Percentiles rank a stretch among this genome's conserved stretches.
Evolutionary conservation across 2,888 invertebrate genomes (phyloP).

Genomic region (Tinea pellionella): DNA sequence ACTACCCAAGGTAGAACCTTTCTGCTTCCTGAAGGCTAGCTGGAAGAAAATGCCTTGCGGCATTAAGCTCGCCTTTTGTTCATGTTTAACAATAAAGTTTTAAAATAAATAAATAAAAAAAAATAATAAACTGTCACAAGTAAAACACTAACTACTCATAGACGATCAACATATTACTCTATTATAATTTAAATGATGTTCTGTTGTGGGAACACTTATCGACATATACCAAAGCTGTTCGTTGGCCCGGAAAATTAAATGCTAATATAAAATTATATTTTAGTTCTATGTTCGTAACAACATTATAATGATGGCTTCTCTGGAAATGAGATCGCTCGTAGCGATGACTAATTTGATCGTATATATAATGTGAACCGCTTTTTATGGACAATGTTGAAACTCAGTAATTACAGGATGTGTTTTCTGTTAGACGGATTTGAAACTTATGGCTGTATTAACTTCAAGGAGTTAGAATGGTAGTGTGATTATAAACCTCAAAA

Average conservation of each 20-base stretch:
- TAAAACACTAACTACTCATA: not conserved
- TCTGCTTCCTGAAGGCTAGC: no score
- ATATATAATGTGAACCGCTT: conserved; percentile 12
- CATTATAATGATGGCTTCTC: conserved; percentile 50
- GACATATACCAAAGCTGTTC: conserved; percentile 31
- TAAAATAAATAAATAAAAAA: no score
- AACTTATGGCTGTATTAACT: no score
- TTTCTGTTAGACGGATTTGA: not conserved
- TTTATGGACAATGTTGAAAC: conserved; percentile 5
- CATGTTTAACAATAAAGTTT: no score
- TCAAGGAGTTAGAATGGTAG: not conserved
- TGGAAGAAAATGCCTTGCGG: no score
- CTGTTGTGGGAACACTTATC: conserved; percentile 40
- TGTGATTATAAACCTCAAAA: no score
- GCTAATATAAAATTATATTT: conserved; percentile 63
- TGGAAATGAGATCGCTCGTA: conserved; percentile 54
- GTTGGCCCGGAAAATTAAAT: conserved; percentile 63
- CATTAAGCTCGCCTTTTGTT: no score
- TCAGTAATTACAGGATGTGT: not conserved
- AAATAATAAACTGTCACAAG: not conserved
- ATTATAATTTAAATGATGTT: conserved; percentile 5
- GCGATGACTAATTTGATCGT: conserved; percentile 24
- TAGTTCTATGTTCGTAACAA: conserved; percentile 55
- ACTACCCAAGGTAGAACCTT: no score
- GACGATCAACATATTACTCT: not conserved